Evolutionary conservation across 2,888 invertebrate species (phyloP).

Genomic region (Sinopyrophorus schimmeli): DNA sequence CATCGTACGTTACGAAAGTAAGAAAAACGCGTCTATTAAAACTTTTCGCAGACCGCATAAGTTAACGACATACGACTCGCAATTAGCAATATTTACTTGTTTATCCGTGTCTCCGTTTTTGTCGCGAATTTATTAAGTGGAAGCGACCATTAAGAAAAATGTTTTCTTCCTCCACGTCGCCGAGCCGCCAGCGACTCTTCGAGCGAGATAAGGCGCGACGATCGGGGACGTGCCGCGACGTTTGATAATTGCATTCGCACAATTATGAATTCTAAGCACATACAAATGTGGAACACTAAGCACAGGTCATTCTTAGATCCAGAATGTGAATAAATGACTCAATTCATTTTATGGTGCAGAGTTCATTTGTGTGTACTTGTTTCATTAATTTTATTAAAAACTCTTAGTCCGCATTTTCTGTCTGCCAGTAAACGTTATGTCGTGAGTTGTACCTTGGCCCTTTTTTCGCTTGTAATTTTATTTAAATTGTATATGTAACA

Average conservation of each 20-base stretch:
- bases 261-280: conserved; percentile 38
- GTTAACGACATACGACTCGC: conserved; percentile 19
- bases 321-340: conserved; percentile 29
- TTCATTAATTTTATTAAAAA: conserved; percentile 6
- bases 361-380: conserved; percentile 18
- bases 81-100: conserved; percentile 31
- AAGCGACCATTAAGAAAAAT: too few relatives aligned
- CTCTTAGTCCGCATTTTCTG: background rate
- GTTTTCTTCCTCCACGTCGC: background rate
- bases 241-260: conserved; percentile 36
- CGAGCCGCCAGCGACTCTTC: background rate
- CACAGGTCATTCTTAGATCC: conserved; percentile 31
- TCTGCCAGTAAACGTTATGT: too few relatives aligned
- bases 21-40: conserved; percentile 14
- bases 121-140: conserved; percentile 5
- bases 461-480: too few relatives aligned
- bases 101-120: conserved; percentile 11
- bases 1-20: conserved; percentile 17
- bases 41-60: conserved; percentile 26
- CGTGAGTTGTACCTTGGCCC: too few relatives aligned
- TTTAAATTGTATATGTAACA: too few relatives aligned
- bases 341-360: conserved; percentile 17
- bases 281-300: conserved; percentile 35
- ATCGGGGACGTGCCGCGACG: conserved; percentile 20
- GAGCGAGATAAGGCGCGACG: background rate